Evolutionary conservation across 2,888 invertebrate genomes (phyloP).

Genomic region (Ecdyonurus torrentis): DNA sequence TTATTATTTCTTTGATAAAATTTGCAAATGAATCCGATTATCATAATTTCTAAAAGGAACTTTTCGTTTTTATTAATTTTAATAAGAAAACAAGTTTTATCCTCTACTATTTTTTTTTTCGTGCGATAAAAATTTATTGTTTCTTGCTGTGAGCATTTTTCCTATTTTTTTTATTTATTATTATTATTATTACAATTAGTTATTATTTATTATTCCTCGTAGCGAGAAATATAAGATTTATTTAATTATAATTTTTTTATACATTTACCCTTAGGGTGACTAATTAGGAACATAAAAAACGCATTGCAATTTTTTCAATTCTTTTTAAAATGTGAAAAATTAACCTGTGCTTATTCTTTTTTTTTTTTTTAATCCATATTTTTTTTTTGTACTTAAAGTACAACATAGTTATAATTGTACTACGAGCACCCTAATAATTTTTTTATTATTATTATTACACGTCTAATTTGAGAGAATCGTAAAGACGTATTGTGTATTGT

Average conservation of each 20-base stretch:
- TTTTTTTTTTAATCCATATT: background rate
- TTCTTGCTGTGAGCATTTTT: conserved; percentile 2
- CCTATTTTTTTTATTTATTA: background rate
- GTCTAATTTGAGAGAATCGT: too few species aligned
- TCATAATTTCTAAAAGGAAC: background rate
- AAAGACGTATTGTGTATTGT: too few species aligned
- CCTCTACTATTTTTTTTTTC: background rate
- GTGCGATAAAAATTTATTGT: background rate
- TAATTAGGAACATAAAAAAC: conserved; percentile 1
- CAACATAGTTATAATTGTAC: background rate
- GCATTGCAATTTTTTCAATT: too few species aligned
- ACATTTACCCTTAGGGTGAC: background rate
- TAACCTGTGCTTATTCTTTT: too few species aligned
- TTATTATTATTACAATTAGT: too few species aligned
- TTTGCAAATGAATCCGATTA: background rate
- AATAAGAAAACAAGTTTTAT: background rate
- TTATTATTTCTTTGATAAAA: background rate
- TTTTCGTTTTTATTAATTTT: background rate
- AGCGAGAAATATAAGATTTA: background rate
- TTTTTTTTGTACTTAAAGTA: background rate
- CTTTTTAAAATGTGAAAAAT: too few species aligned
- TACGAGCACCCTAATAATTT: background rate
- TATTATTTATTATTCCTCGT: too few species aligned
- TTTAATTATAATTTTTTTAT: background rate
- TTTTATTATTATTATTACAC: too few species aligned